phyloP scores from a whole-genome alignment of 2,113 vertebrate genomes.

The Choloepus hoffmanni region DNA sequence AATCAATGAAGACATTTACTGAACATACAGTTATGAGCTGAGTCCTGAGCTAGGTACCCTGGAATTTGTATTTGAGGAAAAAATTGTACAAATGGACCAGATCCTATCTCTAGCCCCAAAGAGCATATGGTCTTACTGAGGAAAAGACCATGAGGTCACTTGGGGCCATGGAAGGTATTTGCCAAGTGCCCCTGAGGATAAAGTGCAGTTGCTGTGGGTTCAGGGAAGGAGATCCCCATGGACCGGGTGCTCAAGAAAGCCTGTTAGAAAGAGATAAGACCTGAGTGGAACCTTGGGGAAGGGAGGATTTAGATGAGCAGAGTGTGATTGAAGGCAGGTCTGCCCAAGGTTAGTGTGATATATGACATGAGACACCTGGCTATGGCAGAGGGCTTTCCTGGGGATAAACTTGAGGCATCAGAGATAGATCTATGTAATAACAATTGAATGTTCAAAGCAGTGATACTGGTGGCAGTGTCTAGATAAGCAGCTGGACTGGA shows the following conservation, averaged over 20 bases:
- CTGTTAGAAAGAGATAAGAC: background rate
- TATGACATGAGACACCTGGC: fast-evolving
- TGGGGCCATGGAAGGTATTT: background rate
- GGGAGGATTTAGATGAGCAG: fast-evolving
- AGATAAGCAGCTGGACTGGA: background rate
- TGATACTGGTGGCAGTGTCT: background rate
- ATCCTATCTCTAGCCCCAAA: background rate
- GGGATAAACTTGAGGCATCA: background rate
- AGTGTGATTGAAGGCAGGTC: background rate
- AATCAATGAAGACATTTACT: fast-evolving
- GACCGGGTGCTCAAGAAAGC: background rate
- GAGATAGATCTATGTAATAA: background rate
- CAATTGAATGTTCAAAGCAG: background rate
- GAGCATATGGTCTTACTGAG: background rate
- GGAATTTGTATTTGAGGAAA: background rate
- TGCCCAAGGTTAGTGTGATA: background rate
- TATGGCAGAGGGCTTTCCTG: background rate
- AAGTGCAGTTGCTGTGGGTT: too few relatives aligned
- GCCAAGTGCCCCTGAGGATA: background rate
- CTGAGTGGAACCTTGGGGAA: too few relatives aligned
- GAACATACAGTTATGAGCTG: background rate
- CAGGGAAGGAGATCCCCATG: fast-evolving
- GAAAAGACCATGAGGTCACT: background rate
- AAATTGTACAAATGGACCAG: background rate
- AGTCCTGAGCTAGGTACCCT: background rate